These are phyloP conservation scores for Pipistrellus nathusii DNA, from an alignment of 2,797 vertebrate genomes.

Conservation along the genomic window DNA sequence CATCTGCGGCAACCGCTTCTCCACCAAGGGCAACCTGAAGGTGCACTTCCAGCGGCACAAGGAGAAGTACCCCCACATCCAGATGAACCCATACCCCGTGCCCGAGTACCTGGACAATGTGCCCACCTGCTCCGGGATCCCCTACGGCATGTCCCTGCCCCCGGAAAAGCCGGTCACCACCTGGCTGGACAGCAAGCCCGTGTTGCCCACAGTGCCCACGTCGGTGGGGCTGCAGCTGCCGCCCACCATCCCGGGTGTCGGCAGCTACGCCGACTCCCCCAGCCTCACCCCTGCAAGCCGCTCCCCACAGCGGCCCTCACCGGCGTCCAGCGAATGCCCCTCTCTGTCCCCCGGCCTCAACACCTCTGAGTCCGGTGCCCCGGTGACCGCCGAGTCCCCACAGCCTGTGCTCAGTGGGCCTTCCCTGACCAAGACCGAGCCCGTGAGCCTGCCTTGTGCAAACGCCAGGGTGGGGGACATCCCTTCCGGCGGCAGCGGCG, in stretches of 20 bases:
- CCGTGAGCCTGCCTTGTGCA: constrained; percentile 90
- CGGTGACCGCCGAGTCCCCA: constrained; percentile 91
- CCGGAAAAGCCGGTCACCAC: constrained; percentile 99
- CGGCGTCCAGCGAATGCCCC: constrained; percentile 96
- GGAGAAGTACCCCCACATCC: constrained; percentile 99
- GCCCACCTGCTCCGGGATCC: constrained; percentile 98
- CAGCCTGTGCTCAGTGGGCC: constrained; percentile 87
- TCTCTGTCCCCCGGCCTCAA: constrained; percentile 96
- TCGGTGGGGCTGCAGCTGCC: constrained; percentile 96
- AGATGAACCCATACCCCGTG: constrained; percentile 99
- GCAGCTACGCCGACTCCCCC: constrained; percentile 94
- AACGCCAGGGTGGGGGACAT: constrained; percentile 90
- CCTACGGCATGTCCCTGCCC: constrained; percentile 98
- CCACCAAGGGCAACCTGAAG: constrained; percentile 99
- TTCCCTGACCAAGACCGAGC: constrained; percentile 92
- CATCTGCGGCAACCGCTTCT: constrained; percentile 99
- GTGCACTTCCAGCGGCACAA: constrained; percentile 99
- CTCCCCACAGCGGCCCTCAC: constrained; percentile 97
- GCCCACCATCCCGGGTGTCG: constrained; percentile 92
- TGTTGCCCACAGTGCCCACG: constrained; percentile 93
- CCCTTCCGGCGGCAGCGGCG: constrained; percentile 81
- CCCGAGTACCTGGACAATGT: constrained; percentile 99
- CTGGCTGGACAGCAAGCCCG: constrained; percentile 99
- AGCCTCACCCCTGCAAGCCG: constrained; percentile 95
- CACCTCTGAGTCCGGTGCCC: constrained; percentile 89